These are phyloP conservation scores for Griposia aprilina DNA, from an alignment of 2,888 invertebrate genomes.

Conservation along the genomic window DNA sequence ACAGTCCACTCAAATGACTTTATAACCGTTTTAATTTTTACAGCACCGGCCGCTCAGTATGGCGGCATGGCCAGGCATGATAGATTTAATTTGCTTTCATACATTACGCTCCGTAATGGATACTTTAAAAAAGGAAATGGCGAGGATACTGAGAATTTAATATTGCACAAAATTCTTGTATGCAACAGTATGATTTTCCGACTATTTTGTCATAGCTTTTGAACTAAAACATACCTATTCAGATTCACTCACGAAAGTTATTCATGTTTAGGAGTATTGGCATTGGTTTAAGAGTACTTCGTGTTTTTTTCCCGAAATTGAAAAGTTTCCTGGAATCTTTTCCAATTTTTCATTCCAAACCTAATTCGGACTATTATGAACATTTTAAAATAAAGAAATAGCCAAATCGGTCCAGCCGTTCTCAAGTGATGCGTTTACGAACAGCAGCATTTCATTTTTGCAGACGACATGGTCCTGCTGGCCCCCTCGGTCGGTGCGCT, in stretches of 20 bases:
- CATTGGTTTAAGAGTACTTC: background rate
- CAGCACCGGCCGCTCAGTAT: conserved; percentile 26
- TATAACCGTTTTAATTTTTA: conserved; percentile 53
- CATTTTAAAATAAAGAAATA: too few species aligned
- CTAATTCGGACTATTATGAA: too few species aligned
- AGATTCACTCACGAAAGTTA: too few species aligned
- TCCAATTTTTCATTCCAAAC: too few species aligned
- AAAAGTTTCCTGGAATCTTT: too few species aligned
- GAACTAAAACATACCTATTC: background rate
- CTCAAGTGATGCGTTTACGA: too few species aligned
- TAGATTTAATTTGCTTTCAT: conserved; percentile 52
- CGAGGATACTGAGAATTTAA: conserved; percentile 7
- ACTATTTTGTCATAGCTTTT: conserved; percentile 17
- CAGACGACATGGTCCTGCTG: too few species aligned
- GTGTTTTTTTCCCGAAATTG: too few species aligned
- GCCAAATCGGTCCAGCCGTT: too few species aligned
- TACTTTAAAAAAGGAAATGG: conserved; percentile 26
- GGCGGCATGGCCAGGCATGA: conserved; percentile 19
- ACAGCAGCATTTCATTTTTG: too few species aligned
- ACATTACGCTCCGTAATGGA: conserved; percentile 30
- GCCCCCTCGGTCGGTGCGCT: too few species aligned
- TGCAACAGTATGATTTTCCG: background rate
- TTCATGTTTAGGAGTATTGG: background rate
- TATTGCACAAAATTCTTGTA: background rate
- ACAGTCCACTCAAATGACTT: conserved; percentile 51